phyloP scores from a whole-genome alignment of 2,797 vertebrate genomes.

The Mastacembelus armatus region DNA sequence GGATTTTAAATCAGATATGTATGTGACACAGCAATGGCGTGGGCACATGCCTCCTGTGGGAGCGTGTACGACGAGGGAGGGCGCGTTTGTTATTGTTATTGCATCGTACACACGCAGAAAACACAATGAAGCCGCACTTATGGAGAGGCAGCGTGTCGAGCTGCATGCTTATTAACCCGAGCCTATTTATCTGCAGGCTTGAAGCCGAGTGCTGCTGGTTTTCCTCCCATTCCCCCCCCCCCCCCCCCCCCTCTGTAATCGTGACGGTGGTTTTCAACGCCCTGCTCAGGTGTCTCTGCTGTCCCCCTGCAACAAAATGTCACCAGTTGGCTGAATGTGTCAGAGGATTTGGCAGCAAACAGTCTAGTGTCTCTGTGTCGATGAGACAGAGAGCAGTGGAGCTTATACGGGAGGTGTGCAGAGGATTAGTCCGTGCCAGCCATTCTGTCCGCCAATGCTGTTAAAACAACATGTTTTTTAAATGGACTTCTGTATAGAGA shows the following conservation, averaged over 20 bases:
- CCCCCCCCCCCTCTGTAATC: background rate
- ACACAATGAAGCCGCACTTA: conserved; percentile 10
- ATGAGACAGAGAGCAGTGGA: conserved; percentile 19
- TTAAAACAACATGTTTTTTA: background rate
- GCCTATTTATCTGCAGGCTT: background rate
- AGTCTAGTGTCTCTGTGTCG: conserved; percentile 7
- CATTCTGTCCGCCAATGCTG: background rate
- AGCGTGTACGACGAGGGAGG: background rate
- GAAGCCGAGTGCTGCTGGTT: background rate
- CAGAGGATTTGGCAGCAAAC: conserved; percentile 17
- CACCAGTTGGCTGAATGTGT: conserved; percentile 43
- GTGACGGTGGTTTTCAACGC: background rate
- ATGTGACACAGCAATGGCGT: conserved; percentile 39
- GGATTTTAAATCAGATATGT: conserved; percentile 52
- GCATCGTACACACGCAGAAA: conserved; percentile 19
- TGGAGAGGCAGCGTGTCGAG: background rate
- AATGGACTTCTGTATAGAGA: background rate
- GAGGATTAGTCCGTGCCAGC: conserved; percentile 41
- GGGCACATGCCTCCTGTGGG: conserved; percentile 35
- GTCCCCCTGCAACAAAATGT: conserved; percentile 47
- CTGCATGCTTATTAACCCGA: conserved; percentile 9
- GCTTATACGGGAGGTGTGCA: conserved; percentile 34
- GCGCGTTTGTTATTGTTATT: conserved; percentile 56
- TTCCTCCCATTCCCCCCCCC: too few species aligned
- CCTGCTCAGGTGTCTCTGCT: conserved; percentile 42